These are phyloP conservation scores for Neotragus pygmaeus DNA, from an alignment of 2,113 vertebrate species.

Conservation along the genomic window DNA sequence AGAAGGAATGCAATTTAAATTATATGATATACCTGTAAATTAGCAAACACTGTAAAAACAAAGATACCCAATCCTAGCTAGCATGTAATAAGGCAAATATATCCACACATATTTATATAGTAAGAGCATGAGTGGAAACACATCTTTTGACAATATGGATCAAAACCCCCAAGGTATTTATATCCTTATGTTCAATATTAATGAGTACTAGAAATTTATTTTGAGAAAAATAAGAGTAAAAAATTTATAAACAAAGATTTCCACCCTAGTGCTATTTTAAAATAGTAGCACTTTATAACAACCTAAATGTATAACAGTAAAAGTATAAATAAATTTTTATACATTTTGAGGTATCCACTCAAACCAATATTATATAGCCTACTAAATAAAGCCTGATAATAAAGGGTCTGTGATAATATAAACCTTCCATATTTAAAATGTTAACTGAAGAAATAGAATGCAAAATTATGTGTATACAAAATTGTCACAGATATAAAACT, in stretches of 20 bases:
- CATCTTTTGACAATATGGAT: background rate
- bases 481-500: background rate
- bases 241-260: background rate
- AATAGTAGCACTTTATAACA: background rate
- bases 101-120: background rate
- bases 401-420: background rate
- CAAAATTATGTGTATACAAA: background rate
- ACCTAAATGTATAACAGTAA: background rate
- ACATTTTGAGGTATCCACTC: background rate
- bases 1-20: background rate
- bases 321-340: background rate
- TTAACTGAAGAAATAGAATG: background rate
- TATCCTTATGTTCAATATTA: background rate
- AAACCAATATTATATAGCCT: background rate
- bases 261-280: background rate
- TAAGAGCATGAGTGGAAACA: background rate
- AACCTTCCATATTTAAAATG: background rate
- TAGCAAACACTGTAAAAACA: background rate
- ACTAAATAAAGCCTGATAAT: background rate
- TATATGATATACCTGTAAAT: background rate
- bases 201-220: background rate
- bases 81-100: background rate
- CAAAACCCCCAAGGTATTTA: background rate
- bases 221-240: conserved; percentile 2
- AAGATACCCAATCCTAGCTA: background rate